Conservation (phyloP, 2,797 vertebrate species). For the Cirrhinus mrigala region DNA sequence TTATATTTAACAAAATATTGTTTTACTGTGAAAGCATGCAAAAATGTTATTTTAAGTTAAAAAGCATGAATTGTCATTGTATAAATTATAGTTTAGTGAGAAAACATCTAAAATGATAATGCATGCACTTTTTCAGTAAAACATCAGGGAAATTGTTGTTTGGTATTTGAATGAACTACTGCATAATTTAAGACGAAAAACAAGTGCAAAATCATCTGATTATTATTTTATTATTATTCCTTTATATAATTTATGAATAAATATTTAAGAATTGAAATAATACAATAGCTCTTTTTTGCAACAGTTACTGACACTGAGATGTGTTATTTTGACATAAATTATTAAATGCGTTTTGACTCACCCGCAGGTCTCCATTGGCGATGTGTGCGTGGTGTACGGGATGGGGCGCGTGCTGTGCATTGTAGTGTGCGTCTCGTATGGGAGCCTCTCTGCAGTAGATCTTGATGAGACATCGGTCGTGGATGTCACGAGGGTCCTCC, state of each 20-base stretch:
- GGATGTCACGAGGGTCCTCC: slow-evolving; percentile 95
- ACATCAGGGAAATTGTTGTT: too few relatives aligned
- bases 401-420: slow-evolving; percentile 90
- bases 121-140: too few relatives aligned
- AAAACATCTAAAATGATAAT: too few relatives aligned
- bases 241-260: background rate
- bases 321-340: background rate
- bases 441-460: slow-evolving; percentile 91
- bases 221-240: background rate
- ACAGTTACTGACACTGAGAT: background rate
- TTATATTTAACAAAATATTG: too few relatives aligned
- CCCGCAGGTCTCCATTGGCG: slow-evolving; percentile 94
- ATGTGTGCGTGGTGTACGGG: slow-evolving; percentile 88
- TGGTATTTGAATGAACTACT: background rate
- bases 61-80: too few relatives aligned
- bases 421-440: slow-evolving; percentile 76
- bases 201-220: background rate
- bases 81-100: too few relatives aligned
- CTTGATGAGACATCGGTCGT: slow-evolving; percentile 97
- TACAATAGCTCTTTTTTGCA: background rate
- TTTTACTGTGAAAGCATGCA: too few relatives aligned
- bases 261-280: background rate
- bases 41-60: too few relatives aligned
- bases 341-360: slow-evolving; percentile 67
- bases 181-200: background rate